Evolutionary conservation across 2,113 vertebrate species (phyloP).

Genomic region (Platichthys stellatus): DNA sequence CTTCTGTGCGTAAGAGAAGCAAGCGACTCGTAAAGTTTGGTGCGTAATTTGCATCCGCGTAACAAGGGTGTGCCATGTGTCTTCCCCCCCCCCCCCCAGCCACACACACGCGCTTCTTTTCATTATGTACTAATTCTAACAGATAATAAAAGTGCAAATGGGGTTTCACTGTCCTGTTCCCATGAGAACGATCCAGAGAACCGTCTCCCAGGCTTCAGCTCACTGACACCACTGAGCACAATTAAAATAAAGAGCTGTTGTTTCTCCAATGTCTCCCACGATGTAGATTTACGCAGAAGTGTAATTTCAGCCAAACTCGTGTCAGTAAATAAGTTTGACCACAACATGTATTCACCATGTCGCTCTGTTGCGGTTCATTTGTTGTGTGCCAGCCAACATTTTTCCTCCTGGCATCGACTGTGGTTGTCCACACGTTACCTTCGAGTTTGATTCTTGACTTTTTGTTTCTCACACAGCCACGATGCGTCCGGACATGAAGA

Average conservation of each 20-base stretch:
- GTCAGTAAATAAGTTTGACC: too few species aligned
- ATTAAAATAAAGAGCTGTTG: not conserved
- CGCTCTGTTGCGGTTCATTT: too few species aligned
- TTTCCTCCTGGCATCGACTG: too few species aligned
- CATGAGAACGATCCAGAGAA: conserved; percentile 20
- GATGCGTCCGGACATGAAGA: too few species aligned
- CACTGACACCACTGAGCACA: not conserved
- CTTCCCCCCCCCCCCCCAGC: not conserved
- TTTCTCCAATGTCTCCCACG: not conserved
- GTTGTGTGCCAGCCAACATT: too few species aligned
- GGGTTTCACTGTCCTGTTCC: conserved; percentile 21
- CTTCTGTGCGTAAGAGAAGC: not conserved
- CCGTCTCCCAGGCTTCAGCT: not conserved
- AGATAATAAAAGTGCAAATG: conserved; percentile 40
- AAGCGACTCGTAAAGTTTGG: not conserved
- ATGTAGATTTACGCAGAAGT: too few species aligned
- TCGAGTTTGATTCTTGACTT: too few species aligned
- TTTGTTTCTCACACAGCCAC: too few species aligned
- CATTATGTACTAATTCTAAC: conserved; percentile 25
- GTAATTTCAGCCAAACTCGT: too few species aligned
- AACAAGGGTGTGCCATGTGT: not conserved
- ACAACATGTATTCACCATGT: too few species aligned
- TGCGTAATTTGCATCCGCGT: conserved; percentile 31
- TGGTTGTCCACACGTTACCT: too few species aligned
- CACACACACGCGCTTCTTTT: conserved; percentile 26